These are phyloP conservation scores for Taenioides sp. DNA, from an alignment of 2,797 vertebrate genomes.

Conservation along the genomic window DNA sequence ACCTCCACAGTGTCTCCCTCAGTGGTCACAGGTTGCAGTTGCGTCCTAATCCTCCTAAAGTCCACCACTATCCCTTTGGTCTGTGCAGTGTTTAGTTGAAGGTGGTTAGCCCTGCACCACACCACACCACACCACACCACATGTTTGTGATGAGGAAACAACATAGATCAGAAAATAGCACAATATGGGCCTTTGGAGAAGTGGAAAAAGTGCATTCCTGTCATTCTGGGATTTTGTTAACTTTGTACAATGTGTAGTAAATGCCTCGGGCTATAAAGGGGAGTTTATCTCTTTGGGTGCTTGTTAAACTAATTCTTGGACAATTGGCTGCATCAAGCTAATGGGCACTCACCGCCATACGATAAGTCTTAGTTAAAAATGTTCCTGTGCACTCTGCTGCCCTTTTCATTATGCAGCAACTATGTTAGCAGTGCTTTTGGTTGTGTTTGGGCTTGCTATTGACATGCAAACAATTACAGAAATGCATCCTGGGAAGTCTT, in stretches of 20 bases:
- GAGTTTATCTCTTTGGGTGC: neutral
- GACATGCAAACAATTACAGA: neutral
- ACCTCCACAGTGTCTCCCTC: too few relatives aligned
- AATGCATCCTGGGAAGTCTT: neutral
- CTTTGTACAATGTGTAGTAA: constrained; percentile 3
- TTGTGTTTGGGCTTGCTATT: neutral
- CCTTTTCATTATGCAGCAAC: neutral
- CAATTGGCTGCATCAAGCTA: constrained; percentile 13
- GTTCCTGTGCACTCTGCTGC: neutral
- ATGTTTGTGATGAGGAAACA: too few relatives aligned
- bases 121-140: too few relatives aligned
- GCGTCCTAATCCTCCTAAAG: too few relatives aligned
- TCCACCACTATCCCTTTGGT: too few relatives aligned
- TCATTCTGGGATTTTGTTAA: neutral
- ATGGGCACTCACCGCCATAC: neutral
- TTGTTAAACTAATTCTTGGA: constrained; percentile 14
- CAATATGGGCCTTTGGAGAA: neutral
- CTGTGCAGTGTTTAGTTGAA: too few relatives aligned
- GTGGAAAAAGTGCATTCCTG: neutral
- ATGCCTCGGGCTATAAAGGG: neutral
- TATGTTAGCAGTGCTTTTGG: neutral
- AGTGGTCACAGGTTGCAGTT: too few relatives aligned
- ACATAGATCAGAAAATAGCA: too few relatives aligned
- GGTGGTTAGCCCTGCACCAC: too few relatives aligned
- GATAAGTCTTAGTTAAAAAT: constrained; percentile 4